Evolutionary conservation across 2,113 vertebrate genomes (phyloP).

Genomic region (Hepsetus odoe): DNA sequence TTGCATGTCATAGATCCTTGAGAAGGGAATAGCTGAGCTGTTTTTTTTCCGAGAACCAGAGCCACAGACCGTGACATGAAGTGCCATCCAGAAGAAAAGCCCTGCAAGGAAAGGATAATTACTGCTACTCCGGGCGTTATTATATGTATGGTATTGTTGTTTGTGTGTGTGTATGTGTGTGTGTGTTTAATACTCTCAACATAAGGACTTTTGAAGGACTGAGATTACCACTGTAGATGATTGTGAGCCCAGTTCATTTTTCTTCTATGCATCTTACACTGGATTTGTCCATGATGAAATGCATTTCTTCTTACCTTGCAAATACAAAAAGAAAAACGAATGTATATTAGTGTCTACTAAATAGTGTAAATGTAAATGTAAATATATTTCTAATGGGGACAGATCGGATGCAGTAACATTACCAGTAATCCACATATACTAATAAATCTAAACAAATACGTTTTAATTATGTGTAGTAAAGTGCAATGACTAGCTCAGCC

Average conservation of each 20-base stretch:
- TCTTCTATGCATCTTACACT: neutral
- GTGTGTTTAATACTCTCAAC: slow-evolving; percentile 5
- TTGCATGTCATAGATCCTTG: slow-evolving; percentile 46
- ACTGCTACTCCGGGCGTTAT: slow-evolving; percentile 32
- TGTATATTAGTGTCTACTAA: no score
- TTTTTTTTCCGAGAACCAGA: slow-evolving; percentile 36
- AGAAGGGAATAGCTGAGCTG: slow-evolving; percentile 16
- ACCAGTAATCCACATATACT: no score
- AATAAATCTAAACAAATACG: no score
- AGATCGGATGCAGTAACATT: no score
- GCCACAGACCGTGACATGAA: slow-evolving; percentile 39
- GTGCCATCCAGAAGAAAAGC: slow-evolving; percentile 17
- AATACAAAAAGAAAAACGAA: no score
- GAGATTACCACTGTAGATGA: no score
- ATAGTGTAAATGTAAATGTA: no score
- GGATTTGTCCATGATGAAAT: slow-evolving; percentile 1
- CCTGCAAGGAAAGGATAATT: slow-evolving; percentile 40
- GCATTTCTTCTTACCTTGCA: no score
- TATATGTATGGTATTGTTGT: neutral
- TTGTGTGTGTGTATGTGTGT: slow-evolving; percentile 10
- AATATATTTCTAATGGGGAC: no score
- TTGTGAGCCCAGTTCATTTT: neutral
- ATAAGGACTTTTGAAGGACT: slow-evolving; percentile 1
- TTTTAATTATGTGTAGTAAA: no score
- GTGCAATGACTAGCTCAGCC: no score